Conservation (phyloP, 2,113 vertebrate genomes). For the Crotophaga sulcirostris region DNA sequence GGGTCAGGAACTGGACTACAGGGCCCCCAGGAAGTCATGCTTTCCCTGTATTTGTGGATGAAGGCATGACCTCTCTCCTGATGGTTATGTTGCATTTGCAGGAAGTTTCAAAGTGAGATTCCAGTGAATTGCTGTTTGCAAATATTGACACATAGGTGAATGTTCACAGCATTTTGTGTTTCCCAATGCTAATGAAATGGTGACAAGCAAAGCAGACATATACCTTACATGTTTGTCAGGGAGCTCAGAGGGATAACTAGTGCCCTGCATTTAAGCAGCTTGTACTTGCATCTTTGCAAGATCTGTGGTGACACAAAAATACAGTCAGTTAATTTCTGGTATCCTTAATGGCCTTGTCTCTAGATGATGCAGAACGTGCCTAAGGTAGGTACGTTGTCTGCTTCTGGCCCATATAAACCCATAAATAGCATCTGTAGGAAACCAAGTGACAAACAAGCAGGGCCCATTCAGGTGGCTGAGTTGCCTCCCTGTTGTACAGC, state of each 20-base stretch:
- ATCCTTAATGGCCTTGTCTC: not conserved
- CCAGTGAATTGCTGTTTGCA: not conserved
- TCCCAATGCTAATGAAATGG: not conserved
- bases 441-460: not conserved
- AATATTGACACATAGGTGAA: not conserved
- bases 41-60: not conserved
- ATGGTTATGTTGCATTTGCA: not conserved
- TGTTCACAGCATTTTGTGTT: not conserved
- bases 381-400: not conserved
- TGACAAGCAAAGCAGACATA: not conserved
- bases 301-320: not conserved
- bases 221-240: not conserved
- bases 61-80: not conserved
- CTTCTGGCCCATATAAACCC: not conserved
- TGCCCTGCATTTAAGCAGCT: not conserved
- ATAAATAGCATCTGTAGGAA: not conserved
- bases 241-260: not conserved
- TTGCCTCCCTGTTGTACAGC: not conserved
- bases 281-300: not conserved
- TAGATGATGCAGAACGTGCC: not conserved
- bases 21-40: not conserved
- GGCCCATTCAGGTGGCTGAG: accelerated
- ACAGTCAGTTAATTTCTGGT: not conserved
- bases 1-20: not conserved
- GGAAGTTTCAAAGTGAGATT: not conserved